These are phyloP conservation scores for Trididemnum clinides DNA, from an alignment of 23 tunicate species.

Conservation along the genomic window DNA sequence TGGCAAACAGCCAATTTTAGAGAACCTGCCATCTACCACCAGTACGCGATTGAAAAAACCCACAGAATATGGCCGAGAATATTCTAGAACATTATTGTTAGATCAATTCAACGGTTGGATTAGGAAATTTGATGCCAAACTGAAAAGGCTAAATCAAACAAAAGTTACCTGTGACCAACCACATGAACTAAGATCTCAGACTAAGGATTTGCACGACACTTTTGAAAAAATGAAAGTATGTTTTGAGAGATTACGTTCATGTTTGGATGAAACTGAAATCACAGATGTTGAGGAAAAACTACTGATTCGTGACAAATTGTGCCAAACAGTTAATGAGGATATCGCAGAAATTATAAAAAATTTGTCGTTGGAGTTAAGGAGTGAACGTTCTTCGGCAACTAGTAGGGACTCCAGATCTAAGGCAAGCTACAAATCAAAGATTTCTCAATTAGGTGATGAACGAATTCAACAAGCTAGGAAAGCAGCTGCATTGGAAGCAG, in stretches of 20 bases:
- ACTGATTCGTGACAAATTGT: neutral
- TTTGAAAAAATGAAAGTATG: neutral
- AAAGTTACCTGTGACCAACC: neutral
- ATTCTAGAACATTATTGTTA: neutral
- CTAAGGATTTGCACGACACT: neutral
- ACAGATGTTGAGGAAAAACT: neutral
- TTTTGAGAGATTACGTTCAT: neutral
- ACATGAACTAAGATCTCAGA: neutral
- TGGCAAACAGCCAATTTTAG: too few relatives aligned
- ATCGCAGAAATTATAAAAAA: neutral
- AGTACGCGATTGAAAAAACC: too few relatives aligned
- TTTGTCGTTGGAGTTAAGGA: neutral
- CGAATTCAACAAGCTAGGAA: neutral
- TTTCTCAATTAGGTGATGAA: neutral
- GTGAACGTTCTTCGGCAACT: neutral
- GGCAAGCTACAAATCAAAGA: neutral
- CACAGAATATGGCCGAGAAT: neutral
- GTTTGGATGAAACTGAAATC: neutral
- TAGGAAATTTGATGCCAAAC: neutral
- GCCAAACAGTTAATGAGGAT: neutral
- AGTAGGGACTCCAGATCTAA: too few relatives aligned
- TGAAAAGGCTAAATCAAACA: neutral
- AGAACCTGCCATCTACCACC: too few relatives aligned
- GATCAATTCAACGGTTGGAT: conserved; percentile 13
- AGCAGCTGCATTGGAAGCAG: neutral